Conservation (phyloP, 2,113 vertebrate genomes). For the Mesembrinibis cayennensis region DNA sequence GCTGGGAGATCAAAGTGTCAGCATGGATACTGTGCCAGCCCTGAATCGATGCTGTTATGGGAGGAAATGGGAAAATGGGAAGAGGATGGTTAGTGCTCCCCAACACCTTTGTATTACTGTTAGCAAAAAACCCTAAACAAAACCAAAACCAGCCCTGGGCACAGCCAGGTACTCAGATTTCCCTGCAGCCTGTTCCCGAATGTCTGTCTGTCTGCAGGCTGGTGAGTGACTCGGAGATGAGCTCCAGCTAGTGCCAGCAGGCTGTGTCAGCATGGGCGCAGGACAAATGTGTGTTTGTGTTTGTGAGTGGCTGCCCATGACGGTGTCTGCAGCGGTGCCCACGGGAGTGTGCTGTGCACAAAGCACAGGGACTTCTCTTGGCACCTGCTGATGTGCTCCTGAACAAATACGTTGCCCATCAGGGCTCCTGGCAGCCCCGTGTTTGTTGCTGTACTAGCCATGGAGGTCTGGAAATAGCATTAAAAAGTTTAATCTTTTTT, state of each 20-base stretch:
- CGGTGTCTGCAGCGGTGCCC: not conserved
- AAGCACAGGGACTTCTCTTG: not conserved
- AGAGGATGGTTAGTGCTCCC: not conserved
- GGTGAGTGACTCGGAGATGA: not conserved
- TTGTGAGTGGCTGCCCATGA: not conserved
- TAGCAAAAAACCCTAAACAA: not conserved
- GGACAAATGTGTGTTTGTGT: accelerated
- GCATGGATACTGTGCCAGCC: not conserved
- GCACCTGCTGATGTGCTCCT: not conserved
- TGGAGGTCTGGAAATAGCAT: not conserved
- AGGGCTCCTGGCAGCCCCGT: not conserved
- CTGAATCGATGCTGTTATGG: not conserved
- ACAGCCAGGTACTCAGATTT: not conserved
- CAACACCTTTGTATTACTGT: not conserved
- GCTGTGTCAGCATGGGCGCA: not conserved
- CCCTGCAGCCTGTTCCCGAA: not conserved
- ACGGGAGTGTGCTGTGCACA: accelerated
- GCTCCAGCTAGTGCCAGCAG: not conserved
- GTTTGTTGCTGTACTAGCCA: not conserved
- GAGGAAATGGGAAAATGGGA: not conserved
- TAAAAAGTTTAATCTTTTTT: not conserved
- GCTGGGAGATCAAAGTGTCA: not conserved
- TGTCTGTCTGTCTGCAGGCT: not conserved
- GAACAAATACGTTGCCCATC: accelerated
- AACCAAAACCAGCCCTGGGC: not conserved